Percentiles rank a stretch among this genome's conserved stretches.
Conservation (phyloP, 2,888 invertebrate species). For the Monochamus alternatus region DNA sequence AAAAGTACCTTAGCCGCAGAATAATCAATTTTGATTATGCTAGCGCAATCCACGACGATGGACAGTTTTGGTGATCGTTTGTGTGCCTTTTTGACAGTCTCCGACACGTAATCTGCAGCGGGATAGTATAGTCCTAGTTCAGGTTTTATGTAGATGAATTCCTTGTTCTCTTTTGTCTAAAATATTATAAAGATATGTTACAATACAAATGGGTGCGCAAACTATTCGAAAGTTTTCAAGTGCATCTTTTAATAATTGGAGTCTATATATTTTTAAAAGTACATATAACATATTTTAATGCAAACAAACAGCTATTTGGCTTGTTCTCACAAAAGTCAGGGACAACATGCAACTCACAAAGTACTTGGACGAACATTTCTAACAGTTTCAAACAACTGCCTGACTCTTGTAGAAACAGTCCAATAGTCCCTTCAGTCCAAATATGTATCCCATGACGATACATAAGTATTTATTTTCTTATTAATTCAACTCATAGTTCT, state of each 20-base stretch:
- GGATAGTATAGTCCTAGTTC: constrained; percentile 81
- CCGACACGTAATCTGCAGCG: constrained; percentile 78
- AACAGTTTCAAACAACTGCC: too few species aligned
- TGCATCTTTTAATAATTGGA: too few species aligned
- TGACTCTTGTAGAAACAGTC: too few species aligned
- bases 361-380: too few species aligned
- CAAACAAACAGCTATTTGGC: too few species aligned
- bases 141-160: constrained; percentile 77
- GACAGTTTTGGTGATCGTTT: constrained; percentile 71
- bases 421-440: too few species aligned
- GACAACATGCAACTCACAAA: too few species aligned
- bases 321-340: too few species aligned
- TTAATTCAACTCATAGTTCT: not conserved
- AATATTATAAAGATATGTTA: constrained; percentile 9
- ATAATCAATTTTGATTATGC: constrained; percentile 80
- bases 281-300: too few species aligned
- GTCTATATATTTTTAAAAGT: too few species aligned
- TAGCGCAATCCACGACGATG: constrained; percentile 78
- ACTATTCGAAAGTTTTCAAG: too few species aligned
- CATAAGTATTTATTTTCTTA: not conserved
- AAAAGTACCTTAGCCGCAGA: constrained; percentile 75
- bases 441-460: not conserved
- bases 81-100: constrained; percentile 72
- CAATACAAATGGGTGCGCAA: too few species aligned
- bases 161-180: constrained; percentile 59